These are phyloP conservation scores for Otolemur crassicaudatus DNA, from an alignment of 2,797 vertebrate species.

Conservation along the genomic window DNA sequence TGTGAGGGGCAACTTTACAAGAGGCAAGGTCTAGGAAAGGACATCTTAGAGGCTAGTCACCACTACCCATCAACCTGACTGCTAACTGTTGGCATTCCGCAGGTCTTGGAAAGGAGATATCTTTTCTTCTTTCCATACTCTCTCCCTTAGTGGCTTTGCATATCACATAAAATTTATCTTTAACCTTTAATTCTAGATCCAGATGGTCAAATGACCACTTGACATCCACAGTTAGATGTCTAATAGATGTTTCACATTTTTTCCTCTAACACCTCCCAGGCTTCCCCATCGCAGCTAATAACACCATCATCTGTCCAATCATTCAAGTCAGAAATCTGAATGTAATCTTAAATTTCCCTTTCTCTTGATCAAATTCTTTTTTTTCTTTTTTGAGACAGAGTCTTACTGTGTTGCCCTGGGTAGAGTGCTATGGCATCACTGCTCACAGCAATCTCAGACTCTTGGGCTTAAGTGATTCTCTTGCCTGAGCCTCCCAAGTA, in stretches of 20 bases:
- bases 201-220: neutral
- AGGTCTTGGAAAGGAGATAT: neutral
- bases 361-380: neutral
- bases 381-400: no score
- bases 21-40: neutral
- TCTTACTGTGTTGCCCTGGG: no score
- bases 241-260: neutral
- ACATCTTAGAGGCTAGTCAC: neutral
- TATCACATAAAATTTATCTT: neutral
- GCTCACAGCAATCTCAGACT: no score
- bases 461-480: no score
- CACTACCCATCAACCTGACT: neutral
- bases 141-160: neutral
- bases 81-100: neutral
- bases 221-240: neutral
- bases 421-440: no score
- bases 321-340: neutral
- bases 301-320: neutral
- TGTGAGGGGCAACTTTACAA: neutral
- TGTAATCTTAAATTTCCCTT: neutral
- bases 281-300: neutral
- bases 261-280: neutral
- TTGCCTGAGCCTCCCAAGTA: no score
- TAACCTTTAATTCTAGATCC: neutral
- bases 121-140: neutral